Base-by-base conservation (phyloP, 2,113 vertebrate species). In the Austrofundulus limnaeus region DNA sequence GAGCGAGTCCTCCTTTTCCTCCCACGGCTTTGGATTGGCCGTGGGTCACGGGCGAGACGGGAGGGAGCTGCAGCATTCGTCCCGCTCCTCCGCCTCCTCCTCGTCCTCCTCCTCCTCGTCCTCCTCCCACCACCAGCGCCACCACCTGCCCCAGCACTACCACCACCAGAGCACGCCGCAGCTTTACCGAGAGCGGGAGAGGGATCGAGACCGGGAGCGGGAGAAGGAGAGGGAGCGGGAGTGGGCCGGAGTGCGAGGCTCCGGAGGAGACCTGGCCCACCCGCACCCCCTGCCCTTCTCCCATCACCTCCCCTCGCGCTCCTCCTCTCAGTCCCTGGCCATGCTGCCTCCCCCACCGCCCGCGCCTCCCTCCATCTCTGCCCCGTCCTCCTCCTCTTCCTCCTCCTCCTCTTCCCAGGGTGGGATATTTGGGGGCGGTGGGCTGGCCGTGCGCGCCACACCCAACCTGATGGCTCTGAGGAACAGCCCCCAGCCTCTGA, bases 401-500 rank as follows among this genome's bases (percentile, higher is more conserved):
- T 92, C 89, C 41, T 91, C 90, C 19, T 90, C 91, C 58, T 91
- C 91, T 15, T 89, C 90, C 0, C 90, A 92, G 68, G 90, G 90
- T 70, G 79, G 72, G 72, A 81, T 93, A 23, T 92, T 91, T 63
- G 90, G 73, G 13, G 89, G 86, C 67, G 28, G 90, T 23, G 87
- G 76, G 78, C 83, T 92, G 56, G 89, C 28, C 0, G 89, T 92
- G 56, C 81, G 92, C 1, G 92, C 89, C 0, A 88, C 90, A 17
- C 91, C 93, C 19, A 92, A 91, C 65, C 81, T 95, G 64, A 92
- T 95, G 86, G 93, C 93, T 31, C 90, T 96, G 82, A 93, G 95
- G 58, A 96, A 96, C 84, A 96, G 94, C 91, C 95, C 95, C 64
- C 95, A 96, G 84, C 94, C 94, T 5, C 83, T 96, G 53, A 91